These are phyloP conservation scores for Vespertilio murinus DNA, from an alignment of 2,797 vertebrate genomes.

Conservation along the genomic window DNA sequence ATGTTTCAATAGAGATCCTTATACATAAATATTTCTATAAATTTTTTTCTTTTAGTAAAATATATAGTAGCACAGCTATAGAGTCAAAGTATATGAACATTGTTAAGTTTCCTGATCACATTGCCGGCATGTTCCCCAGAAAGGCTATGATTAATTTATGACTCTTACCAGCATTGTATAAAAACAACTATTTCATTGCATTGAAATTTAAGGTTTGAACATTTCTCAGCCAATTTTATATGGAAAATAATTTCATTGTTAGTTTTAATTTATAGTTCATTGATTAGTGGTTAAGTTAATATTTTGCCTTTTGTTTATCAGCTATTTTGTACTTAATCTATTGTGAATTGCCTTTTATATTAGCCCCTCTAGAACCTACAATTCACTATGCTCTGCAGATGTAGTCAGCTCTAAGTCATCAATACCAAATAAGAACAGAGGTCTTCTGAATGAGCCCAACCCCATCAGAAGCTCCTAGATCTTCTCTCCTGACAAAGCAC, in stretches of 20 bases:
- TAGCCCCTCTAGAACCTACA: constrained; percentile 9
- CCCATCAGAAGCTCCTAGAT: constrained; percentile 8
- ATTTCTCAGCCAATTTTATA: constrained; percentile 45
- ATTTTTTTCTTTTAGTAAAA: constrained; percentile 28
- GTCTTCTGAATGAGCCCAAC: constrained; percentile 33
- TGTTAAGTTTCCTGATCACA: constrained; percentile 18
- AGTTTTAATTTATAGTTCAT: constrained; percentile 54
- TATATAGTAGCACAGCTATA: constrained; percentile 1
- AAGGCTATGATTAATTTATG: constrained; percentile 27
- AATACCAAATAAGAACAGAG: constrained; percentile 14
- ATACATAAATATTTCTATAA: not conserved
- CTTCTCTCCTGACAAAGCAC: not conserved
- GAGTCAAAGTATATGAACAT: not conserved
- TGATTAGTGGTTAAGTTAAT: constrained; percentile 24
- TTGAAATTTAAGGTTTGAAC: constrained; percentile 50
- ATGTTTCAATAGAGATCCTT: not conserved
- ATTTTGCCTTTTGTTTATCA: constrained; percentile 43
- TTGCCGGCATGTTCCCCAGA: not conserved
- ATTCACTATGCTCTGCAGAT: constrained; percentile 33
- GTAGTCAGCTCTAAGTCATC: constrained; percentile 34
- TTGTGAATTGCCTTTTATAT: constrained; percentile 54
- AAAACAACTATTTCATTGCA: constrained; percentile 1
- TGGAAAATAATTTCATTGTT: constrained; percentile 38
- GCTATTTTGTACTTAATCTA: constrained; percentile 30
- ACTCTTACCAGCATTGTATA: not conserved